A percentile compares a stretch with the other conserved stretches of the same genome.
Conservation (phyloP, 2,797 vertebrate genomes). For the Sardinella longiceps region DNA sequence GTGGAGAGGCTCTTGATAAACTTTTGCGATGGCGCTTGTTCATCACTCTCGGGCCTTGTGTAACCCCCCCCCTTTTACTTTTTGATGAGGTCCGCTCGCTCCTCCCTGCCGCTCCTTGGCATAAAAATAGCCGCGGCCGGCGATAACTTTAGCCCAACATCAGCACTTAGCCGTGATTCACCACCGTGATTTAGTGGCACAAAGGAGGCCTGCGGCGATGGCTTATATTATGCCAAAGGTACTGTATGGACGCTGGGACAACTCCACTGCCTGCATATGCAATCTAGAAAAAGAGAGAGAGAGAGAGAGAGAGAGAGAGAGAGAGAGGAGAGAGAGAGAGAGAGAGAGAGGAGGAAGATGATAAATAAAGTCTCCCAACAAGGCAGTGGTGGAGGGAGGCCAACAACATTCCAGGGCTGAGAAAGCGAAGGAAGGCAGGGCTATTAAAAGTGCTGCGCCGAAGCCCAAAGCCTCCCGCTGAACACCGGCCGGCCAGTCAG, state of each 20-base stretch:
- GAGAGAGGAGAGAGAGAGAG: background rate
- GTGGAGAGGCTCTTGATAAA: background rate
- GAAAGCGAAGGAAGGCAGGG: background rate
- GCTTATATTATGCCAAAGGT: background rate
- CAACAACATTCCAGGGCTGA: background rate
- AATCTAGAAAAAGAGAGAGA: background rate
- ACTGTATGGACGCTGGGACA: background rate
- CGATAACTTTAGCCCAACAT: background rate
- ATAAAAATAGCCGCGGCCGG: background rate
- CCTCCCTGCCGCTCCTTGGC: background rate
- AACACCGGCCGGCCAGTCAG: too few species aligned
- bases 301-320: background rate
- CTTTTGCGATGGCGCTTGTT: background rate
- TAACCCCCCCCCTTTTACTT: background rate
- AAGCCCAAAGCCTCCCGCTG: too few species aligned
- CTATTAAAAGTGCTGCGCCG: background rate
- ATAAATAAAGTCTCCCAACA: constrained; percentile 11
- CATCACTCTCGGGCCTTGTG: background rate
- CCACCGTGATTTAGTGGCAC: background rate
- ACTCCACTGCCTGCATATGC: background rate
- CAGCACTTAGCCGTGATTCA: constrained; percentile 2
- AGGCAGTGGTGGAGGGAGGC: background rate
- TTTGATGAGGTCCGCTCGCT: background rate
- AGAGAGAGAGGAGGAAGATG: background rate
- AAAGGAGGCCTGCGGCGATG: background rate